Evolutionary conservation across 2,797 vertebrate species (phyloP).

Genomic region (Sciurus vulgaris): DNA sequence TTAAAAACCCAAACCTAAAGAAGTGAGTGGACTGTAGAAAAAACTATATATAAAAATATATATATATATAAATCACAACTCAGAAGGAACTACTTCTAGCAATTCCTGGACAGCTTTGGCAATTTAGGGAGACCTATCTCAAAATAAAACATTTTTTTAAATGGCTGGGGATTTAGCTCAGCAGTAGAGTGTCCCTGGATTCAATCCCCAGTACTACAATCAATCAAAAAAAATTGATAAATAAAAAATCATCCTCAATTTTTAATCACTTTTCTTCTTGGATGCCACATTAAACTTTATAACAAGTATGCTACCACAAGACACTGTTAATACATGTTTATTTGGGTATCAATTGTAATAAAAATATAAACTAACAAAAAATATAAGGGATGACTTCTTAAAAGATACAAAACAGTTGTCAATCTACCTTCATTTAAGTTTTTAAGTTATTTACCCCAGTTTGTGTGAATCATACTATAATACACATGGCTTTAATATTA

Average conservation of each 20-base stretch:
- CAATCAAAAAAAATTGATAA: no score
- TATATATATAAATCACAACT: neutral
- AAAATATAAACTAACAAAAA: constrained; percentile 31
- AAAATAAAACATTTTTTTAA: no score
- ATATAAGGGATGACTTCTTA: neutral
- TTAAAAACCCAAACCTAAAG: constrained; percentile 28
- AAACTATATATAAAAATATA: neutral
- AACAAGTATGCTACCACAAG: neutral
- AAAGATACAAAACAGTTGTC: constrained; percentile 27
- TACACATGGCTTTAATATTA: constrained; percentile 28
- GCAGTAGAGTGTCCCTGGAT: no score
- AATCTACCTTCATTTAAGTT: constrained; percentile 36
- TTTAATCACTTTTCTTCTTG: constrained; percentile 45
- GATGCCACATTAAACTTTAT: constrained; percentile 33
- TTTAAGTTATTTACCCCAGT: neutral
- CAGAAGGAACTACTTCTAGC: no score
- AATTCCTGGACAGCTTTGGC: no score
- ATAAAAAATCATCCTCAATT: constrained; percentile 56
- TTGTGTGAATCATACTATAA: constrained; percentile 19
- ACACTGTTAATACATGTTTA: neutral
- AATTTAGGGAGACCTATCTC: no score
- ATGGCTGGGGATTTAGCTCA: no score
- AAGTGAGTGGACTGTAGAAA: neutral
- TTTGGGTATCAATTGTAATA: neutral
- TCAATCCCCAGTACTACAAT: no score